A percentile compares a stretch with the other conserved stretches of the same genome.
Evolutionary conservation across 1,140 invertebrate genomes (phyloP).

Genomic region (Ceratina calcarata): DNA sequence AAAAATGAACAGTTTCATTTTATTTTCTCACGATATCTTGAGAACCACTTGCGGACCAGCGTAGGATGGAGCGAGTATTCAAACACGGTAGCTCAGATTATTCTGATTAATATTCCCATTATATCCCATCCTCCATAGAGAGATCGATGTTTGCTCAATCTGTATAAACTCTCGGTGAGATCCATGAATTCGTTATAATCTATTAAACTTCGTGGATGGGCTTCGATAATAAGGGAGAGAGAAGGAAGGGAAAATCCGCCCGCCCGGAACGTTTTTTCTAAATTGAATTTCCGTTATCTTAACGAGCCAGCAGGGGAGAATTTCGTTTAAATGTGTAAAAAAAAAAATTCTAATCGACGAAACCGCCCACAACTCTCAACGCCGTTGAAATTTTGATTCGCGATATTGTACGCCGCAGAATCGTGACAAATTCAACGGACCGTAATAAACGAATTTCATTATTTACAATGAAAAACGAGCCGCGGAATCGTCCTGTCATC

Average conservation of each 20-base stretch:
- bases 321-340: neutral
- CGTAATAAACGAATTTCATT: neutral
- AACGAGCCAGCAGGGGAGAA: neutral
- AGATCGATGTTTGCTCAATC: conserved; percentile 18
- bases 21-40: neutral
- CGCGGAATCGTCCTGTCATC: no score
- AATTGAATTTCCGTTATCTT: neutral
- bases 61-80: neutral
- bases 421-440: neutral
- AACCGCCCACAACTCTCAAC: neutral
- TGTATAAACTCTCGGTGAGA: neutral
- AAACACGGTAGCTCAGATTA: conserved; percentile 6
- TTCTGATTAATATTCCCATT: conserved; percentile 15
- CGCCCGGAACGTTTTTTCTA: neutral
- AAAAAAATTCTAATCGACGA: neutral
- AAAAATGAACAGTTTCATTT: conserved; percentile 40
- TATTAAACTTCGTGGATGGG: neutral
- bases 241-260: neutral
- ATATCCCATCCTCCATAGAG: neutral
- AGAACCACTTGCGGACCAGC: neutral
- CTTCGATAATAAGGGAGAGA: neutral
- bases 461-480: neutral
- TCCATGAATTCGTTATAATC: conserved; percentile 22
- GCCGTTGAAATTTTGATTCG: neutral
- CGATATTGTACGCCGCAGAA: no score